Conservation (phyloP, 2,113 vertebrate genomes). For the Chloebia gouldiae region DNA sequence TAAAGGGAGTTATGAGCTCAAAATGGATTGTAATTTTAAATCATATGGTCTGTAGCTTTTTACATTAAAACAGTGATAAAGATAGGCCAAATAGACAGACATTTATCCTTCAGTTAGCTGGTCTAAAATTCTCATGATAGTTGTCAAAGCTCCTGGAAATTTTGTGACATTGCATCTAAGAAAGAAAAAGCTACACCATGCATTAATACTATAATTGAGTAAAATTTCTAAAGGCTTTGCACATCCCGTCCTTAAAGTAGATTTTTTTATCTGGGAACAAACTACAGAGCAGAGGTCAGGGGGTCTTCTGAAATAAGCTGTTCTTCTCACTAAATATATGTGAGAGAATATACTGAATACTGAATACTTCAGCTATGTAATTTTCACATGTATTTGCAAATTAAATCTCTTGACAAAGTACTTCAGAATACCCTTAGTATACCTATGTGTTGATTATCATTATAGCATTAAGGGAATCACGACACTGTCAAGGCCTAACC, state of each 20-base stretch:
- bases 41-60: neutral
- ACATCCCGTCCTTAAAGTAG: neutral
- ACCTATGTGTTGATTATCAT: neutral
- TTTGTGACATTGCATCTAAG: neutral
- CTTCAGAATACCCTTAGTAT: neutral
- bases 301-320: neutral
- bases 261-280: neutral
- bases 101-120: neutral
- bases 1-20: neutral
- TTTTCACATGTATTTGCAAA: neutral
- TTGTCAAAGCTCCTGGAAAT: neutral
- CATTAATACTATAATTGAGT: neutral
- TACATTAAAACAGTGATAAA: neutral
- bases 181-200: neutral
- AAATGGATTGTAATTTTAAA: slow-evolving; percentile 18
- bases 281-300: neutral
- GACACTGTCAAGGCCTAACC: neutral
- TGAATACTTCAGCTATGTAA: neutral
- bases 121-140: neutral
- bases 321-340: neutral
- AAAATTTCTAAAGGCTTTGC: neutral
- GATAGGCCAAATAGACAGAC: neutral
- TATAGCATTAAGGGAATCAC: neutral
- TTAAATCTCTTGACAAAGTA: neutral
- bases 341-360: no score